Percentiles rank a stretch among this genome's conserved stretches.
Conservation (phyloP, 1,140 invertebrate genomes). For the Adelges cooleyi region DNA sequence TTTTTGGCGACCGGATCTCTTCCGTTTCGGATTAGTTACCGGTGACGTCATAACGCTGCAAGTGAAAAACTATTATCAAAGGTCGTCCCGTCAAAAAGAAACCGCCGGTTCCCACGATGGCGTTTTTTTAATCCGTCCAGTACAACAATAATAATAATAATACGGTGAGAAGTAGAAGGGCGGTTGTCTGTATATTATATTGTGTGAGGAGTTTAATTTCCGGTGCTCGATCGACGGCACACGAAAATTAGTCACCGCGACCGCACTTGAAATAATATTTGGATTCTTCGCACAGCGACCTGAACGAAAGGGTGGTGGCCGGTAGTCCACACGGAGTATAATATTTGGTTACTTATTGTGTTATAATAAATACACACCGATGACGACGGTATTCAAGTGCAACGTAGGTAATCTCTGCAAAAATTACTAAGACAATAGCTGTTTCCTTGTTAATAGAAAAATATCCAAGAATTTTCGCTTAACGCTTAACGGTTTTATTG, state of each 20-base stretch:
- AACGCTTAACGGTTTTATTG: too few species aligned
- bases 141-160: not conserved
- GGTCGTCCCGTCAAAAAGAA: not conserved
- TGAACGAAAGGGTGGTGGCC: too few species aligned
- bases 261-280: not conserved
- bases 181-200: not conserved
- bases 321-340: too few species aligned
- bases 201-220: constrained; percentile 11
- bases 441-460: too few species aligned
- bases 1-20: constrained; percentile 2
- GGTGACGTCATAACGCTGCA: not conserved
- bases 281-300: too few species aligned
- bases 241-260: constrained; percentile 10
- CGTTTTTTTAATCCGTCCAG: not conserved
- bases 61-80: not conserved
- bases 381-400: too few species aligned
- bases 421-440: too few species aligned
- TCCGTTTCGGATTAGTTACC: not conserved
- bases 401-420: too few species aligned
- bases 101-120: not conserved
- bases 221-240: not conserved
- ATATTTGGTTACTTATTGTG: too few species aligned
- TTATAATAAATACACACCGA: too few species aligned
- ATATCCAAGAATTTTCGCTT: too few species aligned
- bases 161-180: not conserved